Evolutionary conservation across 2,113 vertebrate species (phyloP).

Genomic region (Mustela nigripes): DNA sequence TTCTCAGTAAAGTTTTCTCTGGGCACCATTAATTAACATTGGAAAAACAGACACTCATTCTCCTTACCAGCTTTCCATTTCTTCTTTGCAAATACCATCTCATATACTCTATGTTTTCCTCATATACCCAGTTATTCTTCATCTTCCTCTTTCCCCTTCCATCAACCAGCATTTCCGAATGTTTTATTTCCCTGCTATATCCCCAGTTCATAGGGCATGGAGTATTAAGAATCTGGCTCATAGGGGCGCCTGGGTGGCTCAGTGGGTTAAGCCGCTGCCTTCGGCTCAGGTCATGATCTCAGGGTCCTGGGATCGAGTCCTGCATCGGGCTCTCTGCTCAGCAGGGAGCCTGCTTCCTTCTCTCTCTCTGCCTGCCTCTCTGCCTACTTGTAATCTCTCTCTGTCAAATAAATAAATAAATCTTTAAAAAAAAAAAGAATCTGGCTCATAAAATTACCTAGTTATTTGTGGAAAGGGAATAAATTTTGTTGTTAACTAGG

Average conservation of each 20-base stretch:
- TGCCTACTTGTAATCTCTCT: too few species aligned
- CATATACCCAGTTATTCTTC: background rate
- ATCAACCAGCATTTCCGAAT: background rate
- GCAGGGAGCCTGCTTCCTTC: too few species aligned
- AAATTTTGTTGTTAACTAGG: background rate
- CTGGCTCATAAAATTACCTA: background rate
- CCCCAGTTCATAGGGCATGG: background rate
- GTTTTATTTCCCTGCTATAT: background rate
- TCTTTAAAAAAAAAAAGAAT: background rate
- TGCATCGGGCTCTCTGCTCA: too few species aligned
- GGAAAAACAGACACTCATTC: background rate
- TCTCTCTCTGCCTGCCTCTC: too few species aligned
- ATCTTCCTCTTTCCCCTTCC: background rate
- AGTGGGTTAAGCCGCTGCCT: too few species aligned
- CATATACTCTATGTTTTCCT: background rate
- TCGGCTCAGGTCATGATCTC: too few species aligned
- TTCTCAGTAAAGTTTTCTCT: background rate
- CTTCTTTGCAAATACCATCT: background rate
- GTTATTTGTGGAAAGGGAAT: conserved; percentile 36
- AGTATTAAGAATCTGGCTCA: background rate
- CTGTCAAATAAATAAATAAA: too few species aligned
- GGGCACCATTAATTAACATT: background rate
- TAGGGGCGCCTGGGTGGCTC: background rate
- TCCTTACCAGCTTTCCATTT: background rate
- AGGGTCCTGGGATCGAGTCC: too few species aligned